phyloP scores from a whole-genome alignment of 2,888 invertebrate genomes.

The Erebia aethiops region DNA sequence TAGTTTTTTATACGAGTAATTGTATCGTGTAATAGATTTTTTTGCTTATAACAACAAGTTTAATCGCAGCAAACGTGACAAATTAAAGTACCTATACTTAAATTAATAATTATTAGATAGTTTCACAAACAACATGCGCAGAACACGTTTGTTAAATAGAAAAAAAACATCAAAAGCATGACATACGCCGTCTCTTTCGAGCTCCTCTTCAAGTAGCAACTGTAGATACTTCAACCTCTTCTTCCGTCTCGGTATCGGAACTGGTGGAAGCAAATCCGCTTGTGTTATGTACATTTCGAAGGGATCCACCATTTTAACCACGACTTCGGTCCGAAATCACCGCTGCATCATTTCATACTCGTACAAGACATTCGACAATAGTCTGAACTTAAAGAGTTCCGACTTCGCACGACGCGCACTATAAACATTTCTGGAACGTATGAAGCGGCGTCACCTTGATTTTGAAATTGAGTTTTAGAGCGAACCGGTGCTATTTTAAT shows the following conservation, averaged over 20 bases:
- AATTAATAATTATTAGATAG: constrained; percentile 12
- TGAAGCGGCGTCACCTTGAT: constrained; percentile 79
- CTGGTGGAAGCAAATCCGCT: constrained; percentile 70
- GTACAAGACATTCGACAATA: constrained; percentile 51
- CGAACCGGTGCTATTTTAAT: constrained; percentile 77
- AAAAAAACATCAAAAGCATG: constrained; percentile 18
- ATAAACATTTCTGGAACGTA: constrained; percentile 72
- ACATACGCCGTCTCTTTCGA: constrained; percentile 60
- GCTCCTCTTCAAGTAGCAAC: constrained; percentile 65
- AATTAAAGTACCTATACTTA: constrained; percentile 7
- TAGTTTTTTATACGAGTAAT: too few species aligned
- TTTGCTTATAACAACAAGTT: too few species aligned
- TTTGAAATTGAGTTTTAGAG: constrained; percentile 76
- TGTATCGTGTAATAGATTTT: too few species aligned
- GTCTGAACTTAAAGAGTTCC: constrained; percentile 55
- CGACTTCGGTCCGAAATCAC: constrained; percentile 45
- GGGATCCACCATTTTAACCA: constrained; percentile 63
- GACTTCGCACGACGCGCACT: constrained; percentile 60
- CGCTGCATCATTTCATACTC: constrained; percentile 54
- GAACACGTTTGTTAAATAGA: constrained; percentile 22
- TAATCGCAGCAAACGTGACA: constrained; percentile 5
- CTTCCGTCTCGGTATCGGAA: constrained; percentile 73
- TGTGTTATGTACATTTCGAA: constrained; percentile 76
- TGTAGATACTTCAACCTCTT: constrained; percentile 73
- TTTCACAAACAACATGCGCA: constrained; percentile 28